Base-by-base conservation (phyloP, 1,140 invertebrate species). In the Bombus difficillimus region DNA sequence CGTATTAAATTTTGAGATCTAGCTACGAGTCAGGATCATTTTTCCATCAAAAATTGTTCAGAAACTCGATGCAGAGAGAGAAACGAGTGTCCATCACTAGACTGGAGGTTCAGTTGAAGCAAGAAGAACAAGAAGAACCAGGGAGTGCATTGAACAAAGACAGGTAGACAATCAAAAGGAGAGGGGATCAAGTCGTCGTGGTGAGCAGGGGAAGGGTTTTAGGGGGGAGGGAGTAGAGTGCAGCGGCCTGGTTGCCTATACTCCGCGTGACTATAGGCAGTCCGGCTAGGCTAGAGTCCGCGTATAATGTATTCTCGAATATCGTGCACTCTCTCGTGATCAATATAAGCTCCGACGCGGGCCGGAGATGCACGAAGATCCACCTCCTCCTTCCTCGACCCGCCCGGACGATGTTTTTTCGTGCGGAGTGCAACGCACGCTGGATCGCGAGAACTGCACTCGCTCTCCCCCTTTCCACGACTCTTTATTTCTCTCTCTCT, bases 351-450 rank as follows among this genome's bases (percentile, higher is more conserved):
- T 59, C 92, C 93, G 93, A 93, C 85, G 82, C 79, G 85, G 77
- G 83, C 90, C 93, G 93, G 90, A 93, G 93, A 92, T 91, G 89
- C 92, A 93, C 93, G 93, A 93, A 93, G 93, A 93, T 82, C 90
- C 76, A 77, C 81, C 88, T 88, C 80, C 76, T 79, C 84, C 68
- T 85, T 79, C 69, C 82, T 86, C 73, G 79, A 68, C 59, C 85
- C 78, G 78, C 77, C 78, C 69, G 88, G 78, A 73, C 76, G 74
- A 22, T 77, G 89, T 90, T 90, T 90, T 90, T 90, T 90, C 89
- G 83, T 81, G 83, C 77, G 64, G 89, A 91, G 90, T 91, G 90
- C 90, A 91, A 91, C 72, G 89, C 89, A 90, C 86, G 89, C 76
- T 71, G 81, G 81, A 91, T 90, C 90, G 81, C 90, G 89, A 86